These are phyloP conservation scores for Rotaria sp. DNA, from an alignment of 2,888 invertebrate genomes.

Conservation along the genomic window DNA sequence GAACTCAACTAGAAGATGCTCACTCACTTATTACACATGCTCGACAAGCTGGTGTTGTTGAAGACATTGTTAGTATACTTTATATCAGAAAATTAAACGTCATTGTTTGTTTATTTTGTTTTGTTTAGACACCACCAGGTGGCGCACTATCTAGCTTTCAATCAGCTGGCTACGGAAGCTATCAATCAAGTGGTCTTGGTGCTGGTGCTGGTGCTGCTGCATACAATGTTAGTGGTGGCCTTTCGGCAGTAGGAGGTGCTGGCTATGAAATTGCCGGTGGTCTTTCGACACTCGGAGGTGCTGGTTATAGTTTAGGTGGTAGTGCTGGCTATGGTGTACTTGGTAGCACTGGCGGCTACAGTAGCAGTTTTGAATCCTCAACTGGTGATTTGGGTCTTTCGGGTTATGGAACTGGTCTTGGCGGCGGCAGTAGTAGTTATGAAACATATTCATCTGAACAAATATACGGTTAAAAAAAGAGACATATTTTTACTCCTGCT, in stretches of 20 bases:
- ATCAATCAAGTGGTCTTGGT: background rate
- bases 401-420: background rate
- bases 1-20: background rate
- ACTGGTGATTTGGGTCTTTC: background rate
- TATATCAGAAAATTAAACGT: background rate
- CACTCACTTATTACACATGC: background rate
- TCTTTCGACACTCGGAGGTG: background rate
- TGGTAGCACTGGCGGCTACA: background rate
- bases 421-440: background rate
- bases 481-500: background rate
- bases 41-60: constrained; percentile 27
- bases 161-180: background rate
- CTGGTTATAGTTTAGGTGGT: background rate
- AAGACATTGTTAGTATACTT: background rate
- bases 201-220: background rate
- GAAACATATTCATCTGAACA: background rate
- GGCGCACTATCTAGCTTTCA: background rate
- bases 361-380: background rate
- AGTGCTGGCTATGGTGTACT: background rate
- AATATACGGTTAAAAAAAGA: background rate
- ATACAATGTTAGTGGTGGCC: background rate
- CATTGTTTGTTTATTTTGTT: background rate
- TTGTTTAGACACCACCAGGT: background rate
- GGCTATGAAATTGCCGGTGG: background rate
- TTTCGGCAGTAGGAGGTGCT: background rate